Percentiles rank a stretch among this genome's conserved stretches.
These are phyloP conservation scores for Alces alces DNA, from an alignment of 2,113 vertebrate species.

Conservation along the genomic window DNA sequence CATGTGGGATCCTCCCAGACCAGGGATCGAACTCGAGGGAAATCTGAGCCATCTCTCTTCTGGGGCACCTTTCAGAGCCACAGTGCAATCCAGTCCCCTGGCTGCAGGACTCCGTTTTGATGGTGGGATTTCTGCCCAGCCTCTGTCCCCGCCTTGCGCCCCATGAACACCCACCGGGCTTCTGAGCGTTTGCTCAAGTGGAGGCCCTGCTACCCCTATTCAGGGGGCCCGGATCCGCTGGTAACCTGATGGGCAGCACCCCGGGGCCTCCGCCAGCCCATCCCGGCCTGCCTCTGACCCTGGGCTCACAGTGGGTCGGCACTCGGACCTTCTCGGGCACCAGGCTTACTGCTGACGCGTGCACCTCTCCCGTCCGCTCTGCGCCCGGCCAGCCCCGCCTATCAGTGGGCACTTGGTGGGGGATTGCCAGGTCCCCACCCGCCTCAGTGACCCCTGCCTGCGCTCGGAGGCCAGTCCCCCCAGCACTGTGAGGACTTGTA, in stretches of 20 bases:
- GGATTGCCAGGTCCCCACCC: accelerated
- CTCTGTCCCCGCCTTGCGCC: not conserved
- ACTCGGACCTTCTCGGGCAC: accelerated
- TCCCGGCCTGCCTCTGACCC: not conserved
- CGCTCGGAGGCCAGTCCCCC: not conserved
- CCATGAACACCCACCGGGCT: not conserved
- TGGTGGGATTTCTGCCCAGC: not conserved
- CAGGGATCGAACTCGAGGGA: not conserved
- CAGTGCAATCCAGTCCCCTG: not conserved
- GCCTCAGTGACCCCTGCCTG: not conserved
- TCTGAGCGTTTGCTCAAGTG: not conserved
- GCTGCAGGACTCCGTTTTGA: not conserved
- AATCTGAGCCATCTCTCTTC: not conserved
- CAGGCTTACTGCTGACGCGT: accelerated
- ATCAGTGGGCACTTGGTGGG: accelerated
- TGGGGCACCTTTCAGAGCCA: too few relatives aligned
- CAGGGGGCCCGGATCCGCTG: not conserved
- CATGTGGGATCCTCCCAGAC: not conserved
- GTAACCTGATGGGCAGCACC: not conserved
- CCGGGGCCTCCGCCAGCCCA: too few relatives aligned
- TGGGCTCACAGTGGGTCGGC: accelerated
- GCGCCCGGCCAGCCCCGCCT: not conserved
- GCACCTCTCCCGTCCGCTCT: not conserved
- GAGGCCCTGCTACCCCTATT: not conserved
- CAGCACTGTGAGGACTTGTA: accelerated